Base-by-base conservation (phyloP, 2,113 vertebrate genomes). In the Trinectes maculatus region DNA sequence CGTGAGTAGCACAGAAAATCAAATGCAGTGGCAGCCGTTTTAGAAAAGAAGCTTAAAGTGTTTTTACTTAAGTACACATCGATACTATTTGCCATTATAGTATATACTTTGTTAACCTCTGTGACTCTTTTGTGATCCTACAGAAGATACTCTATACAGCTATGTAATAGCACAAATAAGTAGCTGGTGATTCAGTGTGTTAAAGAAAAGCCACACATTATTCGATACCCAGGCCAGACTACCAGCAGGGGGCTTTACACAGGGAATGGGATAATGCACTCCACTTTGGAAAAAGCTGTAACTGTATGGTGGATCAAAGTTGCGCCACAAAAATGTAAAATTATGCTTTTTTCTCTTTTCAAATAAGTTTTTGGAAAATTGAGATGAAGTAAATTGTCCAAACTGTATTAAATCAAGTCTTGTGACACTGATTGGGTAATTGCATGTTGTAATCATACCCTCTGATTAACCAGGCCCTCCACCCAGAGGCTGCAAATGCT, bases 1-100 rank as follows among this genome's bases (percentile, higher is more conserved):
- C 55, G 36, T 83, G 72, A 79, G 55, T 6, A 56, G 64, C 58
- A 74, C 46, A 74, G 51, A 56, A 71, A 86, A 83, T 26, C 34
- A 74, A 67, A 74, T 58, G 37, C 53, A 60, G 34, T 26, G 33
- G 13, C 21, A 60, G 8, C 36, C 46, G n/a, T n/a, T 69, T 72
- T 59, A 3, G 26, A 22, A 24, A 13, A 58, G 57, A 73, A 63
- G 48, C 79, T 60, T 49, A 67, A 73, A 44, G 16, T 15, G n/a
- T n/a, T n/a, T n/a, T n/a, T n/a, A n/a, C n/a, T n/a, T n/a, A n/a
- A n/a, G n/a, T n/a, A n/a, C n/a, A n/a, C n/a, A n/a, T n/a, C n/a
- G n/a, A n/a, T n/a, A n/a, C n/a, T n/a, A n/a, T n/a, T n/a, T n/a
- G n/a, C n/a, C n/a, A n/a, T n/a, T n/a, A 11, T 10, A n/a, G 12